Evolutionary conservation across 2,113 vertebrate species (phyloP).

Genomic region (Lipotes vexillifer): DNA sequence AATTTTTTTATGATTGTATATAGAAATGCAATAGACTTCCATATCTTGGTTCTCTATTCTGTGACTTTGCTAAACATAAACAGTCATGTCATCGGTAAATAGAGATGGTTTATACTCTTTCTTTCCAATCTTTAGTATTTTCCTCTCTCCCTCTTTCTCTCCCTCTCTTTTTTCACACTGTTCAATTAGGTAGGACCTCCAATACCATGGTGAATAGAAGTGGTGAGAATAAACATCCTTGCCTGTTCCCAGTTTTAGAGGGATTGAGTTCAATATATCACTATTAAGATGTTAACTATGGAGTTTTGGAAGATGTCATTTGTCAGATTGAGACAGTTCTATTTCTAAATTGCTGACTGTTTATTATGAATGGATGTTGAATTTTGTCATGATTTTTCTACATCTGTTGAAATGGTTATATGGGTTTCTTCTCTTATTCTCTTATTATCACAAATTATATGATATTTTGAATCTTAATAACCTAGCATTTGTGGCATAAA

Average conservation of each 20-base stretch:
- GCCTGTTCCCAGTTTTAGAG: not conserved
- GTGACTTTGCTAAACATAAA: not conserved
- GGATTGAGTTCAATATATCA: not conserved
- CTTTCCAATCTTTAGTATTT: not conserved
- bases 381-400: not conserved
- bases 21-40: not conserved
- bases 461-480: not conserved
- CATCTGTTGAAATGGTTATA: not conserved
- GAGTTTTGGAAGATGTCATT: not conserved
- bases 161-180: not conserved
- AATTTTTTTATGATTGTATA: not conserved
- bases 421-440: not conserved
- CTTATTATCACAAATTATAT: not conserved
- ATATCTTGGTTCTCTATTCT: not conserved
- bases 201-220: not conserved
- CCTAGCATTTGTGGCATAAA: not conserved
- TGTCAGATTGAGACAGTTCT: not conserved
- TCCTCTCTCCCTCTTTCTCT: not conserved
- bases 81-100: not conserved
- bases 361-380: not conserved
- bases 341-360: not conserved
- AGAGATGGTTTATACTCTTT: not conserved
- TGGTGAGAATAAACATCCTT: not conserved
- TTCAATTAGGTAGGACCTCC: not conserved
- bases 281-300: not conserved